Percentiles rank a stretch among this genome's conserved stretches.
Conservation (phyloP, 2,888 invertebrate genomes). For the Cremastobaeus sp. region DNA sequence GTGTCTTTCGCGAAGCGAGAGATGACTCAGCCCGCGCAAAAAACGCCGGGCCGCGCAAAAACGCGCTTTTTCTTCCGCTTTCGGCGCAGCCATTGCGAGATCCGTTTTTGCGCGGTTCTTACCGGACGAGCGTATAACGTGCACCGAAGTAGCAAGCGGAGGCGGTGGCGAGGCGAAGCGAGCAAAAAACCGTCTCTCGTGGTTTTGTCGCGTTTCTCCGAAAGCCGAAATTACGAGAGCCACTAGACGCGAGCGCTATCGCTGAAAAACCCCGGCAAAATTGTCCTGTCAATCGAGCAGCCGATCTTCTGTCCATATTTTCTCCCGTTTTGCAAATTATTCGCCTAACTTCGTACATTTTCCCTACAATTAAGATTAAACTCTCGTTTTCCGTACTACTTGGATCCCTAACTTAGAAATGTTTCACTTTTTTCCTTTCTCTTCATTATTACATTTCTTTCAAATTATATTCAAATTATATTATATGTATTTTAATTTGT, state of each 20-base stretch:
- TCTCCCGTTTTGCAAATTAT: not conserved
- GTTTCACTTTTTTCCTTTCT: no score
- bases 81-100: constrained; percentile 73
- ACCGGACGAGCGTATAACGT: constrained; percentile 64
- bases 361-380: no score
- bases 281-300: constrained; percentile 46
- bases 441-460: no score
- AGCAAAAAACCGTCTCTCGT: constrained; percentile 66
- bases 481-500: no score
- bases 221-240: constrained; percentile 71
- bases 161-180: constrained; percentile 61
- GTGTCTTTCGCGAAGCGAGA: constrained; percentile 68
- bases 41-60: constrained; percentile 68
- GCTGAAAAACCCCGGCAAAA: constrained; percentile 54
- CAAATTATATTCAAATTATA: no score
- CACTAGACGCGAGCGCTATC: constrained; percentile 56
- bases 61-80: constrained; percentile 72
- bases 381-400: no score
- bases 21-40: constrained; percentile 70
- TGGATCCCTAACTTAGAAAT: no score
- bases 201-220: constrained; percentile 71
- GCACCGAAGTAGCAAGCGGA: constrained; percentile 63
- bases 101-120: constrained; percentile 72
- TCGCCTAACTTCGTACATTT: no score
- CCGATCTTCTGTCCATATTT: constrained; percentile 1